Percentiles rank a stretch among this genome's conserved stretches.
Conservation (phyloP, 2,888 invertebrate genomes). For the Cheilosia vernalis region DNA sequence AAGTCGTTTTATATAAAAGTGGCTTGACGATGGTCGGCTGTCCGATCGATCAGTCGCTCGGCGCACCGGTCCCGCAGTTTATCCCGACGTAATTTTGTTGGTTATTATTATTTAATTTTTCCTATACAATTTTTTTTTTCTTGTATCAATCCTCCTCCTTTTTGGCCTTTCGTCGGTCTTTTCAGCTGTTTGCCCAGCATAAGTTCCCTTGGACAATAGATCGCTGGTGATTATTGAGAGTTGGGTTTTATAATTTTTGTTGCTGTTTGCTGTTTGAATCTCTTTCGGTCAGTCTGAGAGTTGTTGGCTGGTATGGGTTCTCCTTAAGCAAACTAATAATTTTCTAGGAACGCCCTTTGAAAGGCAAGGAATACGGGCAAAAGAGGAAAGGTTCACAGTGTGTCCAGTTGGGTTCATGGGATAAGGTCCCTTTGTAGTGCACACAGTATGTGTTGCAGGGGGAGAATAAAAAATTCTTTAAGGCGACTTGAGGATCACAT, state of each 20-base stretch:
- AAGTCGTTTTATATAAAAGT: constrained; percentile 72
- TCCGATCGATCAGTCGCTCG: constrained; percentile 66
- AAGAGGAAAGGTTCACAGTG: constrained; percentile 71
- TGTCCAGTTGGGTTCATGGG: constrained; percentile 55
- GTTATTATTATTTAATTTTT: constrained; percentile 70
- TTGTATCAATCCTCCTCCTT: not conserved
- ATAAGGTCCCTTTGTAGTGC: constrained; percentile 15
- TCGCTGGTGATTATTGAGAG: constrained; percentile 60
- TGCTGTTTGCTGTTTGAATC: constrained; percentile 3
- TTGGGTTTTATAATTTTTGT: constrained; percentile 18
- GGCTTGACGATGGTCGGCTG: constrained; percentile 69
- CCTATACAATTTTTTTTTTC: constrained; percentile 21
- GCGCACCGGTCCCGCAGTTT: constrained; percentile 61
- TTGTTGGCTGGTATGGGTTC: constrained; percentile 58
- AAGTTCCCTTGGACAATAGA: constrained; percentile 69
- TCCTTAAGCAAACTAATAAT: constrained; percentile 80
- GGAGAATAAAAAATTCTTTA: not conserved
- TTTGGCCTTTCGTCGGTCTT: constrained; percentile 31
- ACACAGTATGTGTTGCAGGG: constrained; percentile 38
- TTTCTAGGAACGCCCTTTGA: constrained; percentile 79
- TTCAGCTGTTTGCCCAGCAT: constrained; percentile 70
- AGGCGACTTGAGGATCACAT: not conserved
- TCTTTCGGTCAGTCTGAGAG: not conserved
- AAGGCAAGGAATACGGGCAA: constrained; percentile 25
- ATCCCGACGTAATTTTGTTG: constrained; percentile 74